Base-by-base conservation (phyloP, 1,140 invertebrate genomes). In the Philopotamus ludificatus region DNA sequence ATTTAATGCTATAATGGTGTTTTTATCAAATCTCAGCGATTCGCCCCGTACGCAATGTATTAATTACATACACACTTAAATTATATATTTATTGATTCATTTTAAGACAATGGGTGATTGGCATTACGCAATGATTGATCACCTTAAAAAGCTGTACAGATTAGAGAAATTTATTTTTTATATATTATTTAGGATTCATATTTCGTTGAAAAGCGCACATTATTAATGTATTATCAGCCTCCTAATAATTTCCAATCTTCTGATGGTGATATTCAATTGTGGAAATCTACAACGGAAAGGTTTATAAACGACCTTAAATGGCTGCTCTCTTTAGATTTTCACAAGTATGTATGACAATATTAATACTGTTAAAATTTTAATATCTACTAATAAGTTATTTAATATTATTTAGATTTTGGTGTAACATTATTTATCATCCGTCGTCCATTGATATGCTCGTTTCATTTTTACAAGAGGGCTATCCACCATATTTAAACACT, bases 371-470 rank as follows among this genome's bases (percentile, higher is more conserved):
- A 1, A 58, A 18, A 42, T 41, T 25, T 44, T 21, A 34, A 15
- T 0, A 44, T 60, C 57, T 39, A 16, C 12, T 34, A 12, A 34
- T 34, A 12, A 7, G 4, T 34, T 34, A 53, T 63, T 26, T 67
- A 61, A 55, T 75, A 72, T 74, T 81, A n/a, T 82, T 67, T 72
- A 91, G 88, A 73, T 93, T 92, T 78, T 93, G 92, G 91, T 92
- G 89, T 18, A 87, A 90, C 74, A 78, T 92, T 71, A 72, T 91
- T 18, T 87, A 86, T 75, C 85, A 92, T 70, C 75, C 83, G 8
- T 76, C 81, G 1, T 84, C 89, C 63, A 85, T 89, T 75, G 79
- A 86, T 51, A 79, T 82, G 15, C 70, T 94, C 58, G 82, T 87
- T 63, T 87, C 84, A 20, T 92, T 91, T 74, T 77, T 94, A 9